phyloP scores from a whole-genome alignment of 2,113 vertebrate species.

The Caloenas nicobarica region DNA sequence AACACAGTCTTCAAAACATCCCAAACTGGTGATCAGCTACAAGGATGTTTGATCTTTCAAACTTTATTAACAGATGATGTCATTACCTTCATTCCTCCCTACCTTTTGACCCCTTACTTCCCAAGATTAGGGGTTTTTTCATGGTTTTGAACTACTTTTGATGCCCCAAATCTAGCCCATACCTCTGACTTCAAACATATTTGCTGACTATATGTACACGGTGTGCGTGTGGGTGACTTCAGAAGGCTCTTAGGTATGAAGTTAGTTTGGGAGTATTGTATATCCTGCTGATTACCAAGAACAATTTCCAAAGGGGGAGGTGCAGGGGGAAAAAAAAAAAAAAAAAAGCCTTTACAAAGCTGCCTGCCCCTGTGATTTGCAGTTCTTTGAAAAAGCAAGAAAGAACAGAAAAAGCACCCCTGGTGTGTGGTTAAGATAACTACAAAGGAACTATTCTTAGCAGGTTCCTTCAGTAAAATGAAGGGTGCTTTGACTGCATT shows the following conservation, averaged over 20 bases:
- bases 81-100: neutral
- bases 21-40: neutral
- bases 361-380: neutral
- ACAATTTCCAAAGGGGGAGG: neutral
- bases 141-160: neutral
- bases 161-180: neutral
- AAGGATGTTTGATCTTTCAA: neutral
- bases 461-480: neutral
- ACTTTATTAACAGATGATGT: neutral
- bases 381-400: constrained; percentile 3
- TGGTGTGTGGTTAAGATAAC: constrained; percentile 29
- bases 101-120: neutral
- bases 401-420: constrained; percentile 19
- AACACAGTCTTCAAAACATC: neutral
- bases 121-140: neutral
- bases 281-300: neutral
- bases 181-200: neutral
- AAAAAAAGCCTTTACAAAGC: neutral
- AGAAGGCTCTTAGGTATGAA: neutral
- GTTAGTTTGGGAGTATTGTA: neutral
- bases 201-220: neutral
- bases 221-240: accelerated
- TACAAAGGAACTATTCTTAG: constrained; percentile 55
- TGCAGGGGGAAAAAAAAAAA: too few species aligned
- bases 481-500: constrained; percentile 12